Evolutionary conservation across 2,797 vertebrate species (phyloP), one percentile per base, ranked within the genome.

Genomic region (Chaetophractus vellerosus): DNA sequence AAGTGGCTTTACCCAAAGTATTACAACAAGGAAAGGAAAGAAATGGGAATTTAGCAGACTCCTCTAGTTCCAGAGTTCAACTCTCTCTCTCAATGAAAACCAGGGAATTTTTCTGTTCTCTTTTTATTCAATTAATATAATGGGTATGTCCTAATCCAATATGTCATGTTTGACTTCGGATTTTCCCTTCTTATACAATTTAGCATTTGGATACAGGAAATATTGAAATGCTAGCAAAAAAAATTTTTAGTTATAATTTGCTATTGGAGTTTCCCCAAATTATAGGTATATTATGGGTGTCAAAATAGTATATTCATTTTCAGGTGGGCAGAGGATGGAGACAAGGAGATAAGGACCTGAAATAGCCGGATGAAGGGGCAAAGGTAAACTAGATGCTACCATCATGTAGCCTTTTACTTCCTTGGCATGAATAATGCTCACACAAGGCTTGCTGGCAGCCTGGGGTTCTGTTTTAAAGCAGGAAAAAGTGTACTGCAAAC

Each of bases 401-500:
- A 48, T 31, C 71, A n/a, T 66, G 84, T 88, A 93, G 88, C 95
- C 93, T 91, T 83, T 74, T 36, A 45, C 84, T 76, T 28, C 82
- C 41, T 81, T 75, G 36, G 90, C 82, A 57, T 0, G 2, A 76
- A n/a, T 0, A 26, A 31, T 24, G 45, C 72, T 82, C 93, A 48
- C 69, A 72, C 90, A 82, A 89, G 88, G 72, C 74, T 66, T 45
- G 45, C 92, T 90, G 96, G 81, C 92, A 93, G 92, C 68, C 93
- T 15, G 19, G n/a, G 23, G 55, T 90, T 95, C 93, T 94, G 93
- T 93, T 94, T 82, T 28, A 88, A 88, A 90, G 85, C 90, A 68
- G 79, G 78, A 75, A 61, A 83, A 91, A 72, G 89, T 94, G 88
- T 92, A 85, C 52, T 79, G 92, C 64, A 95, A 95, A 96, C 93